Conservation (phyloP, 2,113 vertebrate genomes). For the Atractosteus spatula region DNA sequence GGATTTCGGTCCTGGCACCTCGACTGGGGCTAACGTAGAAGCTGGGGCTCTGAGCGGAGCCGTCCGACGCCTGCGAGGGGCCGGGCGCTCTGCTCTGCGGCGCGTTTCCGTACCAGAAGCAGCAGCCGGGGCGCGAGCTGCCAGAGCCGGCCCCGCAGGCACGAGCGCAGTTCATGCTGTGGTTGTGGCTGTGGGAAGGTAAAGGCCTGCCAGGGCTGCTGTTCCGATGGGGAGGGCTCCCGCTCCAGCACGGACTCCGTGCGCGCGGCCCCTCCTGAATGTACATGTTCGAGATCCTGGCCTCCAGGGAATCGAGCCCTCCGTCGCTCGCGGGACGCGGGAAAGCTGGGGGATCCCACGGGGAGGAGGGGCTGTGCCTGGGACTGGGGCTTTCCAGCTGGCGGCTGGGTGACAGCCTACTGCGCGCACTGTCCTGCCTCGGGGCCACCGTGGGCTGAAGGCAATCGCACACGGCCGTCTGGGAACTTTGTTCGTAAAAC, state of each 20-base stretch:
- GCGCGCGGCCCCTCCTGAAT: slow-evolving; percentile 34
- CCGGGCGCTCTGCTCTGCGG: neutral
- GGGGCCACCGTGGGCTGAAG: slow-evolving; percentile 19
- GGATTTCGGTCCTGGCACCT: neutral
- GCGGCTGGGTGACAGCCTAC: slow-evolving; percentile 35
- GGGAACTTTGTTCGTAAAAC: slow-evolving; percentile 2
- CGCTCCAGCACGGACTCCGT: slow-evolving; percentile 25
- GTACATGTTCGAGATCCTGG: slow-evolving; percentile 39
- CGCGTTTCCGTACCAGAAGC: fast-evolving
- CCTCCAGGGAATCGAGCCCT: slow-evolving; percentile 53
- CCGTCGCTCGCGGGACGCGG: slow-evolving; percentile 40
- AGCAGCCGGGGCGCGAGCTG: fast-evolving
- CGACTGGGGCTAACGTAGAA: slow-evolving; percentile 20
- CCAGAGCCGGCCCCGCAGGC: neutral
- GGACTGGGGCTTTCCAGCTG: slow-evolving; percentile 30
- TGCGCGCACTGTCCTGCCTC: slow-evolving; percentile 25
- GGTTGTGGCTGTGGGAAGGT: neutral
- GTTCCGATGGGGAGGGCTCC: neutral
- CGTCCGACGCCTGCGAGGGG: neutral
- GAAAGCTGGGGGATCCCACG: slow-evolving; percentile 16
- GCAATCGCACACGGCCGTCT: neutral
- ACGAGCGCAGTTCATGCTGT: neutral
- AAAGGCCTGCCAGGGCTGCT: slow-evolving; percentile 2
- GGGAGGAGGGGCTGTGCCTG: slow-evolving; percentile 19
- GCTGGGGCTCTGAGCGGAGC: slow-evolving; percentile 16